Percentiles rank a stretch among this genome's conserved stretches.
Evolutionary conservation across 2,797 vertebrate species (phyloP).

Genomic region (Girardinus metallicus): DNA sequence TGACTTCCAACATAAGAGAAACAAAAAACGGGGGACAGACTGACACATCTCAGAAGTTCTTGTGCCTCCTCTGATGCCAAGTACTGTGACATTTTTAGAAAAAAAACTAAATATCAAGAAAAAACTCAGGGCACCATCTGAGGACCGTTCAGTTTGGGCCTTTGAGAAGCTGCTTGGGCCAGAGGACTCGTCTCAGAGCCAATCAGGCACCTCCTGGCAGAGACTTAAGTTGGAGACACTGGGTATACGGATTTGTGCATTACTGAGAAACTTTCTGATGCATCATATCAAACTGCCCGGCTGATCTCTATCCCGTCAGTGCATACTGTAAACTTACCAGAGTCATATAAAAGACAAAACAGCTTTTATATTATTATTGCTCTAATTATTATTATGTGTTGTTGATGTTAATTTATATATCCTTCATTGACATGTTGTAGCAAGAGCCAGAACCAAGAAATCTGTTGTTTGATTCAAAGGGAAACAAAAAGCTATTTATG

Average conservation of each 20-base stretch:
- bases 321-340: conserved; percentile 79
- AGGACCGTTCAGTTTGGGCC: conserved; percentile 33
- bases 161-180: conserved; percentile 30
- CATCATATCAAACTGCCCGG: conserved; percentile 39
- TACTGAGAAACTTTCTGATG: conserved; percentile 29
- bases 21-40: background rate
- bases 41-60: conserved; percentile 4
- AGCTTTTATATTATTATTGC: conserved; percentile 75
- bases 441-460: conserved; percentile 74
- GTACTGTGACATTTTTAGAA: conserved; percentile 8
- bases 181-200: conserved; percentile 61
- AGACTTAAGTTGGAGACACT: conserved; percentile 37
- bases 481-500: conserved; percentile 84
- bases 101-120: conserved; percentile 27
- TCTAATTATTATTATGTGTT: conserved; percentile 73
- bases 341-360: conserved; percentile 76
- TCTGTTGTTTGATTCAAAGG: conserved; percentile 78
- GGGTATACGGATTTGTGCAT: conserved; percentile 26
- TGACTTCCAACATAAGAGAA: conserved; percentile 14
- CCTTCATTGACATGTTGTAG: conserved; percentile 67
- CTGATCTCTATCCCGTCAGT: conserved; percentile 46
- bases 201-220: conserved; percentile 29
- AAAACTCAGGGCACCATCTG: conserved; percentile 34
- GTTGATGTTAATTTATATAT: conserved; percentile 82
- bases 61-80: background rate